phyloP scores from a whole-genome alignment of 2,888 invertebrate species.

The Perithous albicinctus region DNA sequence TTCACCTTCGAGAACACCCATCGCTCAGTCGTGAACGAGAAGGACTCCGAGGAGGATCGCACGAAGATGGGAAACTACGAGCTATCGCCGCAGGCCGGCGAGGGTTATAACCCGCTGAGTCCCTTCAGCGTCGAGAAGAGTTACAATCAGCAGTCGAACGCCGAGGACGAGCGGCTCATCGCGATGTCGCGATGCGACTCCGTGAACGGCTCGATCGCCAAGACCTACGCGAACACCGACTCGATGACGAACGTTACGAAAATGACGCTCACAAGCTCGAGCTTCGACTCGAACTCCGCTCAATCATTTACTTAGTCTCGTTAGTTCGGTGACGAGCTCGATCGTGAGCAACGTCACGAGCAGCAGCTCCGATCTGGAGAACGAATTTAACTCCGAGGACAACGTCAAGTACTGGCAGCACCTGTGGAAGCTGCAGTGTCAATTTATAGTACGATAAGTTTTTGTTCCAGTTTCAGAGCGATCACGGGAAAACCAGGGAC shows the following conservation, averaged over 20 bases:
- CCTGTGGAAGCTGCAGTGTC: conserved; percentile 91
- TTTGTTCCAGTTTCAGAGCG: conserved; percentile 80
- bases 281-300: conserved; percentile 88
- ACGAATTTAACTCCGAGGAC: conserved; percentile 84
- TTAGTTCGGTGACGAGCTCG: conserved; percentile 85
- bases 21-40: conserved; percentile 71
- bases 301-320: conserved; percentile 86
- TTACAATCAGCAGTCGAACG: conserved; percentile 86
- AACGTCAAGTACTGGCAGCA: conserved; percentile 91
- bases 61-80: conserved; percentile 79
- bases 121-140: conserved; percentile 87
- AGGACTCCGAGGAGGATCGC: conserved; percentile 78
- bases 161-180: conserved; percentile 88
- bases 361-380: conserved; percentile 83
- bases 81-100: conserved; percentile 83
- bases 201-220: conserved; percentile 85
- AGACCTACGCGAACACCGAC: conserved; percentile 88
- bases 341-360: conserved; percentile 85
- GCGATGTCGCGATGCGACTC: conserved; percentile 87
- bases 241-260: conserved; percentile 93
- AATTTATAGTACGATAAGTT: conserved; percentile 88
- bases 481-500: conserved; percentile 17
- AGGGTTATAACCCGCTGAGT: conserved; percentile 87
- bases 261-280: conserved; percentile 87
- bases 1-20: conserved; percentile 77